These are phyloP conservation scores for Okamejei kenojei DNA, from an alignment of 2,797 vertebrate species.

Conservation along the genomic window DNA sequence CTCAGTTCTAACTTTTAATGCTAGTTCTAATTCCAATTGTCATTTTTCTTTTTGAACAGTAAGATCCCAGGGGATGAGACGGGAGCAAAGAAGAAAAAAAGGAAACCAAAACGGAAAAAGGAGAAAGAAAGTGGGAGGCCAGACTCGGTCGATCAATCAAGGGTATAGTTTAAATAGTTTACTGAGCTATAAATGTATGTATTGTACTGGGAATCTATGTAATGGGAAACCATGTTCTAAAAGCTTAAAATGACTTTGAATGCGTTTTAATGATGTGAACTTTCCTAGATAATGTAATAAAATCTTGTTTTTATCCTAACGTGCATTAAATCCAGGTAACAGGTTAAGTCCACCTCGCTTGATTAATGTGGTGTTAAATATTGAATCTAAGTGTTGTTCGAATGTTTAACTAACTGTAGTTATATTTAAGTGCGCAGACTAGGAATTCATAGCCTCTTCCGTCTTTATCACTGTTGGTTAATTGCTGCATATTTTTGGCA, in stretches of 20 bases:
- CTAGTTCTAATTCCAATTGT: slow-evolving; percentile 33
- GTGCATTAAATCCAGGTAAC: background rate
- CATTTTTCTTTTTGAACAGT: slow-evolving; percentile 58
- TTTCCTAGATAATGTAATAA: background rate
- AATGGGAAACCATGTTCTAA: background rate
- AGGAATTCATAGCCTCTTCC: background rate
- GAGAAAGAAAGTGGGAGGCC: slow-evolving; percentile 70
- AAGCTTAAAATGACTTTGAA: background rate
- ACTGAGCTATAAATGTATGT: background rate
- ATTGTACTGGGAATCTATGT: background rate
- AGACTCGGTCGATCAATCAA: slow-evolving; percentile 75
- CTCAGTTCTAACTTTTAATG: background rate
- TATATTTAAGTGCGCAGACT: background rate
- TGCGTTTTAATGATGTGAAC: background rate
- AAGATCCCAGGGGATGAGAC: slow-evolving; percentile 78
- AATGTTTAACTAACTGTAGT: too few relatives aligned
- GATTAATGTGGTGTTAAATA: background rate
- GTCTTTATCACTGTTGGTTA: background rate
- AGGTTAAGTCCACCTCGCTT: background rate
- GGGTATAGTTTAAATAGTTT: slow-evolving; percentile 58
- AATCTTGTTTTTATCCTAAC: background rate
- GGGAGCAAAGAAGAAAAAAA: slow-evolving; percentile 96
- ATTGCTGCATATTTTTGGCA: background rate
- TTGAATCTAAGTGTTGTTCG: background rate
- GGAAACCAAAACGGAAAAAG: slow-evolving; percentile 94